Evolutionary conservation across 53 echinoderm and acorn worm species (phyloP), one percentile per base, ranked within the genome.

Genomic region (Astropecten irregularis): DNA sequence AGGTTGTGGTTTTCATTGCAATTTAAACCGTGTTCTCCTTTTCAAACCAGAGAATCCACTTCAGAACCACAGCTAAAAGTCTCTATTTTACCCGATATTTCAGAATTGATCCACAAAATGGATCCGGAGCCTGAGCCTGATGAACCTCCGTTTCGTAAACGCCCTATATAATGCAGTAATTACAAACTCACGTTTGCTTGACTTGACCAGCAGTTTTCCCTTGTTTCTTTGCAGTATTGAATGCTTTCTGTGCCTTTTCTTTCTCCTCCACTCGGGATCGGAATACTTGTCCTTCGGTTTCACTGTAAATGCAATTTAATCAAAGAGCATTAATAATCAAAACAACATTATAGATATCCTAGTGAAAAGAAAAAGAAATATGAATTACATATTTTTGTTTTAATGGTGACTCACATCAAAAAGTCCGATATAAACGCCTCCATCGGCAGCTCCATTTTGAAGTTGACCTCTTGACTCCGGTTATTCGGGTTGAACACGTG

Each of bases 141-240:
- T n/a, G n/a, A n/a, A n/a, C n/a, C n/a, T n/a, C n/a, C n/a, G n/a
- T n/a, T n/a, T n/a, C n/a, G n/a, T n/a, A n/a, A n/a, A n/a, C n/a
- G n/a, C n/a, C n/a, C n/a, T n/a, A n/a, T n/a, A n/a, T n/a, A n/a
- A n/a, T n/a, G n/a, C n/a, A n/a, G n/a, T n/a, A n/a, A n/a, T n/a
- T n/a, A n/a, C n/a, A 28, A 28, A 40, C 83, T 64, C 84, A 92
- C 95, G 61, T 87, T 67, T 92, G 90, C 33, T 84, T 90, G 28
- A 95, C 90, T 34, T 95, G 95, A 8, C 88, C 88, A 7, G 95
- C 90, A 14, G 85, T 95, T n/a, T 92, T 92, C 40, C 95, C 92
- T 28, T 81, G 81, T 10, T 84, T 46, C 58, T 82, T 92, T 2
- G 95, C 92, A 13, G 84, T 81, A 47, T 95, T 83, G 83, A 92